Conservation (phyloP, 2,797 vertebrate genomes). For the Bradypus variegatus region DNA sequence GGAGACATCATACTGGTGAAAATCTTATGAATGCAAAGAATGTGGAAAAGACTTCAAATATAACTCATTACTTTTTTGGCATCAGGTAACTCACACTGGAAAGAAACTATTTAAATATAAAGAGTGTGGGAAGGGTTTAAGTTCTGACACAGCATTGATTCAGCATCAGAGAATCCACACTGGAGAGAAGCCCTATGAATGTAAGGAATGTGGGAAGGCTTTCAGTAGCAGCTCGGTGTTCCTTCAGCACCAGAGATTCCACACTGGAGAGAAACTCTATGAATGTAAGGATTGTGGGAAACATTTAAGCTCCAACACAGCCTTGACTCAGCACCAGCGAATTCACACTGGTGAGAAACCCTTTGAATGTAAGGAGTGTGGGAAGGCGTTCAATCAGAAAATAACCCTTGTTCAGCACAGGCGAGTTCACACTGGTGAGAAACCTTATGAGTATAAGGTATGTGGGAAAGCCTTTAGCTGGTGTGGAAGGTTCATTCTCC, state of each 20-base stretch:
- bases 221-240: not conserved
- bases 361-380: not conserved
- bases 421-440: slow-evolving; percentile 11
- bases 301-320: not conserved
- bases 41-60: not conserved
- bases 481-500: not conserved
- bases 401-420: not conserved
- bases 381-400: slow-evolving; percentile 29
- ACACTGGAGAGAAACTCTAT: not conserved
- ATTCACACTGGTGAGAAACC: slow-evolving; percentile 5
- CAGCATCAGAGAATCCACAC: slow-evolving; percentile 13
- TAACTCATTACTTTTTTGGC: not conserved
- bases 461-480: slow-evolving; percentile 6
- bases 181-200: slow-evolving; percentile 7
- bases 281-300: not conserved
- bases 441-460: not conserved
- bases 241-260: slow-evolving; percentile 17
- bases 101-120: not conserved
- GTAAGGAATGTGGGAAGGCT: not conserved
- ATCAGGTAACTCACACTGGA: slow-evolving; percentile 7
- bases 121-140: slow-evolving; percentile 26
- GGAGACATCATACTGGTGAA: not conserved
- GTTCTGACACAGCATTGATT: not conserved
- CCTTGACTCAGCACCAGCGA: not conserved
- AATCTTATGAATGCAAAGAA: not conserved